Evolutionary conservation across 1,140 invertebrate genomes (phyloP).

Genomic region (Drosophila watanabei): DNA sequence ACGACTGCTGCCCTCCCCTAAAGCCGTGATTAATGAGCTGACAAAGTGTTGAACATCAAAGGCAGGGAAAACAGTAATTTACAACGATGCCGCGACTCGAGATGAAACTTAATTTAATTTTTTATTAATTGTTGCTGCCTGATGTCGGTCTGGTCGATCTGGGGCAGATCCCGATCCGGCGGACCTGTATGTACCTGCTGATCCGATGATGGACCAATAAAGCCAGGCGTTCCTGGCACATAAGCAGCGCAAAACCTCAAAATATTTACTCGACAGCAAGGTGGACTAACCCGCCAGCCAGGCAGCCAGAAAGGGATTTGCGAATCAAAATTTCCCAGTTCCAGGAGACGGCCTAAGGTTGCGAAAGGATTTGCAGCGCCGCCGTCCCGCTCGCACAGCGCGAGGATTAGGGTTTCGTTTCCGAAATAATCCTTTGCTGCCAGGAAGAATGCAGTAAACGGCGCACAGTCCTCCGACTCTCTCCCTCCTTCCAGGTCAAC

Average conservation of each 20-base stretch:
- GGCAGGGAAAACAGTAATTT: slow-evolving; percentile 78
- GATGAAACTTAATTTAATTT: slow-evolving; percentile 71
- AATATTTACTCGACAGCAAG: slow-evolving; percentile 69
- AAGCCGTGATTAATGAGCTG: slow-evolving; percentile 73
- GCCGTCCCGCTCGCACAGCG: neutral
- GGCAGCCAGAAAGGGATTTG: slow-evolving; percentile 40
- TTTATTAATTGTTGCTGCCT: slow-evolving; percentile 58
- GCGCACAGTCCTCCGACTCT: slow-evolving; percentile 26
- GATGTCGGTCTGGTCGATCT: slow-evolving; percentile 10
- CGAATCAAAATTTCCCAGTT: slow-evolving; percentile 60
- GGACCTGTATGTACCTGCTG: slow-evolving; percentile 52
- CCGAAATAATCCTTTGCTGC: slow-evolving; percentile 83
- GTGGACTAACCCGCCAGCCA: slow-evolving; percentile 50
- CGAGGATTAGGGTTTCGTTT: slow-evolving; percentile 64
- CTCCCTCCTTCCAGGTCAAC: slow-evolving; percentile 42
- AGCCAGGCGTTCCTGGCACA: slow-evolving; percentile 61
- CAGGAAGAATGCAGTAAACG: slow-evolving; percentile 75
- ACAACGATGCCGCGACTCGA: slow-evolving; percentile 48
- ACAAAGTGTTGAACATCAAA: slow-evolving; percentile 77
- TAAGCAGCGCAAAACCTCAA: slow-evolving; percentile 84
- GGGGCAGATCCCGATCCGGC: slow-evolving; percentile 25
- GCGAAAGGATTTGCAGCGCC: slow-evolving; percentile 67
- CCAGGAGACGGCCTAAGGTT: slow-evolving; percentile 52
- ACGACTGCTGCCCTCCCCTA: slow-evolving; percentile 21
- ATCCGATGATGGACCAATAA: slow-evolving; percentile 63